Evolutionary conservation across 2,888 invertebrate genomes (phyloP).

Genomic region (Hemicrepidius hirtus): DNA sequence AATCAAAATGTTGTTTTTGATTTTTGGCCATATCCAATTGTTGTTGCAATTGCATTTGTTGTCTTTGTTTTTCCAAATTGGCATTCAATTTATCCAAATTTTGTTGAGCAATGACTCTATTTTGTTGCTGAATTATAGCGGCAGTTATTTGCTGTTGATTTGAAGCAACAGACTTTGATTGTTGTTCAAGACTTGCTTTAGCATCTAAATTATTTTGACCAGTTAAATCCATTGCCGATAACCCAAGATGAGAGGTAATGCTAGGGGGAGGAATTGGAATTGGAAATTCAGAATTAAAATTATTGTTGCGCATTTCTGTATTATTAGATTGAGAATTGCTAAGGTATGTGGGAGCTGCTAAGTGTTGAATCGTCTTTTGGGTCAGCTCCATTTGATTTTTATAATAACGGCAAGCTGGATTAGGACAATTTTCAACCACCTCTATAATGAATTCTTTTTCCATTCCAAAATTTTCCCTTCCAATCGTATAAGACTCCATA

Average conservation of each 20-base stretch:
- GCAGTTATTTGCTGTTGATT: slow-evolving; percentile 76
- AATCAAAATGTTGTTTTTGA: slow-evolving; percentile 69
- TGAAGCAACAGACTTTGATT: slow-evolving; percentile 70
- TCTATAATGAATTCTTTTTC: slow-evolving; percentile 93
- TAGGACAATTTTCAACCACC: slow-evolving; percentile 91
- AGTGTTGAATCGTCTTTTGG: slow-evolving; percentile 82
- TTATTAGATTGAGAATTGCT: slow-evolving; percentile 67
- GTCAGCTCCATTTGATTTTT: slow-evolving; percentile 87
- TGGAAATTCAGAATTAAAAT: slow-evolving; percentile 64
- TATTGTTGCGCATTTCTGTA: slow-evolving; percentile 66
- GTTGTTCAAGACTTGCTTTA: slow-evolving; percentile 65
- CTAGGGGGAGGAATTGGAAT: slow-evolving; percentile 67
- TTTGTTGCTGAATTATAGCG: slow-evolving; percentile 80
- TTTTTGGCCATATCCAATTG: slow-evolving; percentile 67
- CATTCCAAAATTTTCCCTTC: slow-evolving; percentile 89
- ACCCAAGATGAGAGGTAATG: slow-evolving; percentile 64
- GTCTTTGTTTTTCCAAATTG: slow-evolving; percentile 76
- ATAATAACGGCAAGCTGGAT: slow-evolving; percentile 90
- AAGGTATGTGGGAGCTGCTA: slow-evolving; percentile 73
- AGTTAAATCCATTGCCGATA: slow-evolving; percentile 69
- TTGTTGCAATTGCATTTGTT: slow-evolving; percentile 71
- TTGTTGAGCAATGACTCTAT: slow-evolving; percentile 76
- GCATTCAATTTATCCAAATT: slow-evolving; percentile 77
- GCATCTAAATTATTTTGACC: slow-evolving; percentile 66
- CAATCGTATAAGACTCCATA: slow-evolving; percentile 90